Conservation (phyloP, 1,140 invertebrate species). For the Drosophila takahashii region DNA sequence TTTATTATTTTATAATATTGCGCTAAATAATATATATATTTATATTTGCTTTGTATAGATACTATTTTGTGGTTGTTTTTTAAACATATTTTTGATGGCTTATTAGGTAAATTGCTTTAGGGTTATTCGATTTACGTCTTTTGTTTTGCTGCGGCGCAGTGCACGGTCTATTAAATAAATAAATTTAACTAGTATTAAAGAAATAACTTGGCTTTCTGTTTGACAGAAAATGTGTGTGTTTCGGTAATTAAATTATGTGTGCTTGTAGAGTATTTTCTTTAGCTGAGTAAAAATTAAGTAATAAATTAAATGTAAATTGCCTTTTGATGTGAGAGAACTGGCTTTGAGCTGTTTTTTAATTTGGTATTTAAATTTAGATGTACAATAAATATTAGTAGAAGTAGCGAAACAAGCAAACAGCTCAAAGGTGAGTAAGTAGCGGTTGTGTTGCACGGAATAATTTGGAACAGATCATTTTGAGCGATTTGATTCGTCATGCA, state of each 20-base stretch:
- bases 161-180: constrained; percentile 63
- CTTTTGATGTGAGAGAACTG: constrained; percentile 18
- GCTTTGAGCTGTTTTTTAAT: constrained; percentile 71
- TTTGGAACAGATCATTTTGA: neutral
- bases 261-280: constrained; percentile 7
- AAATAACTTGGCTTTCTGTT: constrained; percentile 64
- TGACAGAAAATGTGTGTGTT: constrained; percentile 65
- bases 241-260: constrained; percentile 40
- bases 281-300: constrained; percentile 28
- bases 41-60: constrained; percentile 50
- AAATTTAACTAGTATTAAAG: constrained; percentile 68
- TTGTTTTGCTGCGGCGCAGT: constrained; percentile 47
- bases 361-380: constrained; percentile 64
- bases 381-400: constrained; percentile 81
- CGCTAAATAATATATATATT: constrained; percentile 74
- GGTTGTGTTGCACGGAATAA: constrained; percentile 16
- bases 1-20: constrained; percentile 68
- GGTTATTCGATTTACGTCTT: constrained; percentile 30
- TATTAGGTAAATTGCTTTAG: constrained; percentile 44
- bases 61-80: constrained; percentile 56
- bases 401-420: constrained; percentile 36
- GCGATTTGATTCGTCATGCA: constrained; percentile 19
- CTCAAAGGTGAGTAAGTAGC: constrained; percentile 56
- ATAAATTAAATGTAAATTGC: constrained; percentile 53
- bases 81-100: constrained; percentile 59